Conservation (phyloP, 1,140 invertebrate genomes). For the Halictus rubicundus region DNA sequence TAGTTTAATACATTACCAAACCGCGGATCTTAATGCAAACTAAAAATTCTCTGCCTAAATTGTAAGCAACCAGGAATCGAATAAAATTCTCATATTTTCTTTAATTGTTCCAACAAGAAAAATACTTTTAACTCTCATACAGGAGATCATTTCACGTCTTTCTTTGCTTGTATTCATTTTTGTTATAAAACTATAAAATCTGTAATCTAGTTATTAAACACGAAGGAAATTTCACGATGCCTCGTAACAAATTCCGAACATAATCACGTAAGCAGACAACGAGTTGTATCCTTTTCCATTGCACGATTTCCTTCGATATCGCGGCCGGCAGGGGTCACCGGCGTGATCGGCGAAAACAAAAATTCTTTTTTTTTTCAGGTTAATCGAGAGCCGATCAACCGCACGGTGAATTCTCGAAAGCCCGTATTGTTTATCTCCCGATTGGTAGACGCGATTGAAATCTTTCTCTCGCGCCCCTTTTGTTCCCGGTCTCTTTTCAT, state of each 20-base stretch:
- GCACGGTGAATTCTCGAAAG: slow-evolving; percentile 68
- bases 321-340: slow-evolving; percentile 14
- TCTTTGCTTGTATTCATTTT: too few relatives aligned
- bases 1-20: too few relatives aligned
- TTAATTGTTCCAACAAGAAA: too few relatives aligned
- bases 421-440: slow-evolving; percentile 67
- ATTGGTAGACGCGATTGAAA: slow-evolving; percentile 74
- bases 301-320: slow-evolving; percentile 31
- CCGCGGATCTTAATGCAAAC: too few relatives aligned
- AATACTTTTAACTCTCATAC: too few relatives aligned
- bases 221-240: too few relatives aligned
- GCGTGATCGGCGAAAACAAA: slow-evolving; percentile 52
- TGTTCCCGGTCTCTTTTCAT: slow-evolving; percentile 57
- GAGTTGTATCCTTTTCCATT: slow-evolving; percentile 21
- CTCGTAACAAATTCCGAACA: neutral
- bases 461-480: slow-evolving; percentile 66
- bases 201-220: too few relatives aligned
- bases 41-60: too few relatives aligned
- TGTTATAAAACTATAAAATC: too few relatives aligned
- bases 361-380: slow-evolving; percentile 69
- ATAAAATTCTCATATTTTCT: too few relatives aligned
- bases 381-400: slow-evolving; percentile 74
- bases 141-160: too few relatives aligned
- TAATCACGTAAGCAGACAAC: neutral
- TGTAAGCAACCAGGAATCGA: too few relatives aligned